Evolutionary conservation across 2,113 vertebrate species (phyloP).

Genomic region (Thryonomys swinderianus): DNA sequence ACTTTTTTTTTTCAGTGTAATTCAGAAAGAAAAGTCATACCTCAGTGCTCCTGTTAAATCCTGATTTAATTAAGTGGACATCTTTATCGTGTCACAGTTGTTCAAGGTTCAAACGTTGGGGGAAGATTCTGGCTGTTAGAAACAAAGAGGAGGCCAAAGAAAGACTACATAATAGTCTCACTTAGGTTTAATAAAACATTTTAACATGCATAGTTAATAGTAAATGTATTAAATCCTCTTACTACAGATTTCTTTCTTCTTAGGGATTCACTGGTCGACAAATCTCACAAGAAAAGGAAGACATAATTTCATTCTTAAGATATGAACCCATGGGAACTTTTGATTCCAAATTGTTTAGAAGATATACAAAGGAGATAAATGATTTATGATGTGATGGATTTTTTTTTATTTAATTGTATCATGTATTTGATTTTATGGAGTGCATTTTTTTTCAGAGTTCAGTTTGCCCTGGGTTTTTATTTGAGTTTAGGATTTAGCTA

Average conservation of each 20-base stretch:
- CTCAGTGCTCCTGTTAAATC: constrained; percentile 44
- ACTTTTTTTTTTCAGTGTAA: constrained; percentile 42
- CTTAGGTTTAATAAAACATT: not conserved
- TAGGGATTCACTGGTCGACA: not conserved
- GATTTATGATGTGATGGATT: not conserved
- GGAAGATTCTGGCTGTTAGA: not conserved
- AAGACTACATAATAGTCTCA: constrained; percentile 2
- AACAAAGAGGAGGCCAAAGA: not conserved
- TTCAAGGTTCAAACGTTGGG: constrained; percentile 25
- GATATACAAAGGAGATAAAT: not conserved
- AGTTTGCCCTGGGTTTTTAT: not conserved
- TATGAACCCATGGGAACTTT: not conserved
- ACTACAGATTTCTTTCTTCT: not conserved
- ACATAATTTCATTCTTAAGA: not conserved
- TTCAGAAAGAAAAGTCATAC: constrained; percentile 65
- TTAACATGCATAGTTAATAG: not conserved
- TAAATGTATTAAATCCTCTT: not conserved
- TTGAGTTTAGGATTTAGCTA: not conserved
- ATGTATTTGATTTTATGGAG: not conserved
- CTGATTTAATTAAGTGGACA: constrained; percentile 66
- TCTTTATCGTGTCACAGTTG: constrained; percentile 29
- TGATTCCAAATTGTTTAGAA: constrained; percentile 30
- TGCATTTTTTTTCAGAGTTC: not conserved
- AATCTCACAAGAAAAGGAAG: not conserved
- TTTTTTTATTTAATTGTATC: not conserved